A percentile compares a stretch with the other conserved stretches of the same genome.
Conservation (phyloP, 2,797 vertebrate species). For the Ciconia nigra region DNA sequence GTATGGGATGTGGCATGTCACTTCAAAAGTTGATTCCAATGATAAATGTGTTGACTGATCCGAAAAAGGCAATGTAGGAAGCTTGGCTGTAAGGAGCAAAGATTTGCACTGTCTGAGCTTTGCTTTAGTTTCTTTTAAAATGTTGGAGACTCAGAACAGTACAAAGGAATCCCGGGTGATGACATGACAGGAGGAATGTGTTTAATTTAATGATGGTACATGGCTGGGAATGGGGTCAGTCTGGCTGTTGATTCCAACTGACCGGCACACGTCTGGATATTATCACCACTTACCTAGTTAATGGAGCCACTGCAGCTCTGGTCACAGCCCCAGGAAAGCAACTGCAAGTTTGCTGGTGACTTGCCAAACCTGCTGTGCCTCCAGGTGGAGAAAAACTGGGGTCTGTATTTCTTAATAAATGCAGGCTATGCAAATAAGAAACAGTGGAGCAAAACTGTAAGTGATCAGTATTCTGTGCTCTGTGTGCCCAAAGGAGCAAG, state of each 20-base stretch:
- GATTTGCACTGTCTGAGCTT: neutral
- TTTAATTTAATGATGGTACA: neutral
- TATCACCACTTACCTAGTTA: neutral
- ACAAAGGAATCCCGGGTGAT: neutral
- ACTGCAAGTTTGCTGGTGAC: neutral
- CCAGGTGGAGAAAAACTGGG: neutral
- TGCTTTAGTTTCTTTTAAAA: neutral
- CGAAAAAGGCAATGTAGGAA: neutral
- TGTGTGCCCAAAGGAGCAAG: neutral
- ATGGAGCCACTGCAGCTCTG: neutral
- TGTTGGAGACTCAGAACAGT: neutral
- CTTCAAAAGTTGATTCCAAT: neutral
- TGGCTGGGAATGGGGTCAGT: neutral
- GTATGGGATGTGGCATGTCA: neutral
- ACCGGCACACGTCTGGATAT: neutral
- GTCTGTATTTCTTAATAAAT: neutral
- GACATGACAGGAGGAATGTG: neutral
- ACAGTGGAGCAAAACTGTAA: neutral
- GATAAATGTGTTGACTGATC: neutral
- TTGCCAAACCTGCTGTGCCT: neutral
- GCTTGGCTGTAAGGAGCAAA: neutral
- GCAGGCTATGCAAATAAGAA: neutral
- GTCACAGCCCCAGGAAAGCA: neutral
- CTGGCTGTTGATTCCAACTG: neutral
- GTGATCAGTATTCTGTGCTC: neutral